Evolutionary conservation across 1,140 invertebrate genomes (phyloP), one percentile per base, ranked within the genome.

Genomic region (Drosophila bocqueti): DNA sequence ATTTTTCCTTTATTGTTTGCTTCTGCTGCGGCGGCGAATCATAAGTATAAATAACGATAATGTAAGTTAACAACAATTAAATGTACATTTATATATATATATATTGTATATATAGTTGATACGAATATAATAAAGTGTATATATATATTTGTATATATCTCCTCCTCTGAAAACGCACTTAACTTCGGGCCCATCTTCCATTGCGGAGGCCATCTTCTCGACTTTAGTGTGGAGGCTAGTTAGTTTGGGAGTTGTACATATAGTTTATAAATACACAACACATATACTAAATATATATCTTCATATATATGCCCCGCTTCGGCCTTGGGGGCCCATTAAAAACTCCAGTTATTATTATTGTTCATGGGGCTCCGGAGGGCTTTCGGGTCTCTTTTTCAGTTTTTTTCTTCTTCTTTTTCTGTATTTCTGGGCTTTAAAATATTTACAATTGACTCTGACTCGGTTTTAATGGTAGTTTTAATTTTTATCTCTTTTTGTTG

Each of bases 21-120:
- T 83, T 78, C 85, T 87, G 83, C 79, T 82, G 78, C 71, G 49
- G 83, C 78, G 81, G 78, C 75, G 58, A 82, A 87, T 86, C 83
- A 83, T 46, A 46, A 77, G 83, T 86, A 58, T 58, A 87, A 87
- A 87, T 80, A 83, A 87, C 76, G 62, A 76, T 83, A 87, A 83
- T 74, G 78, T 81, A 81, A 81, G 62, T 85, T 81, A 85, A 86
- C 83, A 86, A 86, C 85, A 89, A 90, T 89, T 90, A 81, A 81
- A 89, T 89, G 72, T 87, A 89, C 83, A 87, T 83, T 87, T 65
- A 78, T 71, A 47, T 29, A 24, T 26, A 6, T 76, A 45, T 47
- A 29, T 26, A 29, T 16, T n/a, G 8, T 49, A 49, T 49, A 49
- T 49, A 29, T 34, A 8, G 50, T 50, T 58, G 40, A 11, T 76